Conservation (phyloP, 2,888 invertebrate species). For the Platyscelio sp. region DNA sequence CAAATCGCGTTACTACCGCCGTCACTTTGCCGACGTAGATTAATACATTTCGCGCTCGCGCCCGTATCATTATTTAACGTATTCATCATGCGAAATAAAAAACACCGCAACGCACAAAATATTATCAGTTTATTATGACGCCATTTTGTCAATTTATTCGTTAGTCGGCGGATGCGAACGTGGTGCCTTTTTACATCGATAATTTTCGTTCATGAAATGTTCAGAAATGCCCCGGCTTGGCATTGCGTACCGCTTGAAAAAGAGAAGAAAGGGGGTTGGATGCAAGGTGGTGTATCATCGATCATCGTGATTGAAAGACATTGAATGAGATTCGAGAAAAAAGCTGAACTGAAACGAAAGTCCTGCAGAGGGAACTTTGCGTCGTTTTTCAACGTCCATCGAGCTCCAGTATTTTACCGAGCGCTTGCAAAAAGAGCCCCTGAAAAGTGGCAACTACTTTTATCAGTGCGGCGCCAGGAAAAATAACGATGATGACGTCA, state of each 20-base stretch:
- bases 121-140: conserved; percentile 56
- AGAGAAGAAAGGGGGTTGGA: conserved; percentile 50
- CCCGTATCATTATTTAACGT: conserved; percentile 32
- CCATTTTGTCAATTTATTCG: conserved; percentile 51
- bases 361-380: conserved; percentile 67
- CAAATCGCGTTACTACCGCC: conserved; percentile 41
- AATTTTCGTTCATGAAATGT: conserved; percentile 56
- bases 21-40: conserved; percentile 45
- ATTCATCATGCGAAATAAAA: conserved; percentile 30
- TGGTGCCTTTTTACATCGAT: conserved; percentile 41
- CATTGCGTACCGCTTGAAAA: conserved; percentile 32
- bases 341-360: conserved; percentile 68
- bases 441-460: conserved; percentile 73
- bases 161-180: conserved; percentile 9
- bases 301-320: conserved; percentile 82
- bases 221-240: conserved; percentile 28
- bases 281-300: conserved; percentile 75
- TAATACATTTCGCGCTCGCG: conserved; percentile 29
- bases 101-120: conserved; percentile 5
- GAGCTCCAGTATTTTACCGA: conserved; percentile 69
- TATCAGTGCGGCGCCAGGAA: conserved; percentile 69
- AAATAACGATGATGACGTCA: conserved; percentile 72
- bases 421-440: conserved; percentile 69
- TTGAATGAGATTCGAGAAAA: conserved; percentile 79
- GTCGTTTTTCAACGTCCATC: conserved; percentile 72